phyloP scores from a whole-genome alignment of 37 sponge, comb jelly and placozoan genomes.

The Amphimedon queenslandica region DNA sequence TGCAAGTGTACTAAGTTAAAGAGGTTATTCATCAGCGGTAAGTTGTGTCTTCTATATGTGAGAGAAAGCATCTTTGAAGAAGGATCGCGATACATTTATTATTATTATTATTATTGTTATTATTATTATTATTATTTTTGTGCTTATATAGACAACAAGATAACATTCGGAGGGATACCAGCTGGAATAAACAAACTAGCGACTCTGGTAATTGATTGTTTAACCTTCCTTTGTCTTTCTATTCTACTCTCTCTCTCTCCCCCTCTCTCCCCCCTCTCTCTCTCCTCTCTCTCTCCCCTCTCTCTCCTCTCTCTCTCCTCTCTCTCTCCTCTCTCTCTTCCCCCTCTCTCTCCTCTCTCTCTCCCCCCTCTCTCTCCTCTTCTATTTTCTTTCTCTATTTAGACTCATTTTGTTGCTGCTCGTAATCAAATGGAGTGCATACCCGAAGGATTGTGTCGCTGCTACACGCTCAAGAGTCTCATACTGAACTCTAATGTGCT shows the following conservation, averaged over 20 bases:
- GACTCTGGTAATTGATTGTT: conserved; percentile 58
- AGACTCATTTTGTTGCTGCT: conserved; percentile 90
- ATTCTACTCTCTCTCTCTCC: no score
- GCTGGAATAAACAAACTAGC: conserved; percentile 75
- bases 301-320: no score
- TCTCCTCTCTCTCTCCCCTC: neutral
- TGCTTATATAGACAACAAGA: conserved; percentile 79
- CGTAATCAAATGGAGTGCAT: conserved; percentile 90
- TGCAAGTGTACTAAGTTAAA: conserved; percentile 69
- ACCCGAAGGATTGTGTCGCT: conserved; percentile 89
- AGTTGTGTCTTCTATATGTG: no score
- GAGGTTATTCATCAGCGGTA: conserved; percentile 74
- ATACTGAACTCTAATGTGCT: conserved; percentile 73
- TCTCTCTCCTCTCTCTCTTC: no score
- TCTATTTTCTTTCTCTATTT: neutral
- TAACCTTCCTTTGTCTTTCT: no score
- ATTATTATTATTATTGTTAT: neutral
- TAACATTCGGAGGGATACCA: conserved; percentile 94
- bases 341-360: no score
- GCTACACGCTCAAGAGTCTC: conserved; percentile 65
- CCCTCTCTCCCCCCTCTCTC: no score
- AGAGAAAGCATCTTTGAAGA: no score
- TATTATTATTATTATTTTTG: conserved; percentile 1
- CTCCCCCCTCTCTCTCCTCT: no score
- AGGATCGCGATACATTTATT: conserved; percentile 3